Evolutionary conservation across 1,140 invertebrate genomes (phyloP).

Genomic region (Acromyrmex charruanus): DNA sequence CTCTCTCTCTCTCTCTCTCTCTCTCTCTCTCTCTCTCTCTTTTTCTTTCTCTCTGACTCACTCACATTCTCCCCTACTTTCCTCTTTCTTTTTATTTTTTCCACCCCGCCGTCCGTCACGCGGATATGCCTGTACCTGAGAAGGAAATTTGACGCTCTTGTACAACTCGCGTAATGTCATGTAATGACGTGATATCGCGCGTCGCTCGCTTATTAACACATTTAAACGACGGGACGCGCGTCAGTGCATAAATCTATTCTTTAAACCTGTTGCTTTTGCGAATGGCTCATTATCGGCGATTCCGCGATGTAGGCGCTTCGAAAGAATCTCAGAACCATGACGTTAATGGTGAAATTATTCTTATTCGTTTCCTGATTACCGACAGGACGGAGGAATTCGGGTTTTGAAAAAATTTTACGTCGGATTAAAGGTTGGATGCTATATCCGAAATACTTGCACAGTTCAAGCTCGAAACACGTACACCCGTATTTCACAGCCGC

Average conservation of each 20-base stretch:
- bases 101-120: conserved; percentile 1
- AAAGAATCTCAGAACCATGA: neutral
- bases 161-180: neutral
- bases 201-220: neutral
- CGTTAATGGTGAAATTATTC: neutral
- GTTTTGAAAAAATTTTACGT: neutral
- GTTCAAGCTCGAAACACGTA: neutral
- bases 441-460: neutral
- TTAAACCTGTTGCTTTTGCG: conserved; percentile 2
- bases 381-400: neutral
- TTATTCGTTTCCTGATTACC: neutral
- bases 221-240: neutral
- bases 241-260: neutral
- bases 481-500: conserved; percentile 18
- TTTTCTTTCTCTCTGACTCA: neutral
- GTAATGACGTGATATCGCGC: neutral
- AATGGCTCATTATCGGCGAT: conserved; percentile 9
- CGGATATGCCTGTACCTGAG: neutral
- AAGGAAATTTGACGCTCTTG: neutral
- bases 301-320: neutral
- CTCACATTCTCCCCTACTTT: neutral
- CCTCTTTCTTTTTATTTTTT: neutral
- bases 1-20: neutral
- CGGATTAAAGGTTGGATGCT: neutral
- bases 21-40: neutral